Percentiles rank a stretch among this genome's conserved stretches.
These are phyloP conservation scores for Poecile atricapillus DNA, from an alignment of 2,113 vertebrate genomes.

Conservation along the genomic window DNA sequence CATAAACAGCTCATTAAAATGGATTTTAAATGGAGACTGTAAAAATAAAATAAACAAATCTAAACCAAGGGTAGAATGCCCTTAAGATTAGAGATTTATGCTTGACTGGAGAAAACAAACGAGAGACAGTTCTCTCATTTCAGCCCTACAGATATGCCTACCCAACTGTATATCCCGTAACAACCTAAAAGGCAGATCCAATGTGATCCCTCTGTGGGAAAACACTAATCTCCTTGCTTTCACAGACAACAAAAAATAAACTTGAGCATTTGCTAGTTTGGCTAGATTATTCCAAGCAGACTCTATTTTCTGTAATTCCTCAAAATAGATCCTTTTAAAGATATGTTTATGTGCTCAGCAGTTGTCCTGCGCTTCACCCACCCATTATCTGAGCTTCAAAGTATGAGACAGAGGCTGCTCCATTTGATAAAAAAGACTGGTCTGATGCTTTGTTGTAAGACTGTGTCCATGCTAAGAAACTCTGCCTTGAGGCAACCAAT, in stretches of 20 bases:
- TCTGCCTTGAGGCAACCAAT: background rate
- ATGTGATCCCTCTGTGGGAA: background rate
- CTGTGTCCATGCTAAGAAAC: background rate
- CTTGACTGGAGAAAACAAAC: constrained; percentile 22
- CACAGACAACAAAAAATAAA: background rate
- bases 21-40: constrained; percentile 11
- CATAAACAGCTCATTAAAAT: constrained; percentile 50
- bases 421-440: background rate
- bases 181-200: constrained; percentile 1
- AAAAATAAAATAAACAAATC: constrained; percentile 50
- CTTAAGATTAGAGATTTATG: constrained; percentile 47
- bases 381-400: background rate
- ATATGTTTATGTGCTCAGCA: background rate
- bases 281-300: background rate
- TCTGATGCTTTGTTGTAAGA: background rate
- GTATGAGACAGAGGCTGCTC: background rate
- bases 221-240: constrained; percentile 8
- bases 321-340: constrained; percentile 19
- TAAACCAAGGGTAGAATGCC: constrained; percentile 43
- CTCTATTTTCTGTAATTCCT: constrained; percentile 11
- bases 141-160: background rate
- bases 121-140: background rate
- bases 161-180: background rate
- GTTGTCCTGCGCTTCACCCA: background rate
- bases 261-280: background rate